phyloP scores from a whole-genome alignment of 2,797 vertebrate species.

The Alosa sapidissima region DNA sequence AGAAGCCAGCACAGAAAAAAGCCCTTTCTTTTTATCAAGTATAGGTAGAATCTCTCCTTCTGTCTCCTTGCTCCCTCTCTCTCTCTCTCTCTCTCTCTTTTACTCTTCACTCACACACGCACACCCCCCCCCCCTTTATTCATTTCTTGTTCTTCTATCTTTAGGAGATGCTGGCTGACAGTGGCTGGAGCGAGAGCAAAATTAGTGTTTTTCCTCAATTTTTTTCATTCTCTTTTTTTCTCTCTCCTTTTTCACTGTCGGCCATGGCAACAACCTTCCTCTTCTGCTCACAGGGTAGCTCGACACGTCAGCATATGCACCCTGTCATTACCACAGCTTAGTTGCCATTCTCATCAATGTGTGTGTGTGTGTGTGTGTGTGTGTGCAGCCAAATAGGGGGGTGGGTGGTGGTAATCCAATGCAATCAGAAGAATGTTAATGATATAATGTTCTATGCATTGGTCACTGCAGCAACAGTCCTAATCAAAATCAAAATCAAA shows the following conservation, averaged over 20 bases:
- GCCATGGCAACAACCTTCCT: constrained; percentile 39
- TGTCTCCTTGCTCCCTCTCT: background rate
- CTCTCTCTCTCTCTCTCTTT: background rate
- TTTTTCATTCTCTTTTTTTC: constrained; percentile 2
- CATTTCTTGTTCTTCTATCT: constrained; percentile 2
- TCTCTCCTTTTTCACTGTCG: constrained; percentile 25
- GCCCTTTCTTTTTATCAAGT: constrained; percentile 55
- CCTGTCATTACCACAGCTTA: constrained; percentile 19
- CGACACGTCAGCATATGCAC: background rate
- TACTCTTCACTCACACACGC: background rate
- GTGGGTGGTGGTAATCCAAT: background rate
- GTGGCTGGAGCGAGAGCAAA: constrained; percentile 44
- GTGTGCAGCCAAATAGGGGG: background rate
- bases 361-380: constrained; percentile 14
- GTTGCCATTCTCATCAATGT: constrained; percentile 13
- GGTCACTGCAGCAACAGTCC: background rate
- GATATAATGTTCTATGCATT: background rate
- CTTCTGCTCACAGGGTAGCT: constrained; percentile 12
- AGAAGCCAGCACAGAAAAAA: constrained; percentile 45
- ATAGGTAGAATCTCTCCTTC: constrained; percentile 25
- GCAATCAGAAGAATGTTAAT: background rate
- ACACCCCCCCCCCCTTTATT: constrained; percentile 7
- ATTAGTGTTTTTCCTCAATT: constrained; percentile 34
- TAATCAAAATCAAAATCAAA: background rate
- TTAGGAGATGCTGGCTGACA: constrained; percentile 14